These are phyloP conservation scores for Camponotus fellah DNA, from an alignment of 2,888 invertebrate species.

Conservation along the genomic window DNA sequence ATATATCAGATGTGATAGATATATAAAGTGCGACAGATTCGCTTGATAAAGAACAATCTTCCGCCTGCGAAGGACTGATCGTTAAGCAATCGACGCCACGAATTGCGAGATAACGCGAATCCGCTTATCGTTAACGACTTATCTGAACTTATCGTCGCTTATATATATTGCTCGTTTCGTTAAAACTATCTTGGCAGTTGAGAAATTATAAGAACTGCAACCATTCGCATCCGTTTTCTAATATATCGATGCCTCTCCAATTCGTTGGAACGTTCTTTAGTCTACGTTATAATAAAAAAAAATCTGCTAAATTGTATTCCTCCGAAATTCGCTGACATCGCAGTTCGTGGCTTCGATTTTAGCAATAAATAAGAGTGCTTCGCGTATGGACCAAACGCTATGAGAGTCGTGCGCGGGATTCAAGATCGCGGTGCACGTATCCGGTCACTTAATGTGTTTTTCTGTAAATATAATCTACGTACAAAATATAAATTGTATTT, in stretches of 20 bases:
- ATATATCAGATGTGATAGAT: constrained; percentile 47
- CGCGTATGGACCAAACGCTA: not conserved
- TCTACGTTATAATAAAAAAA: constrained; percentile 4
- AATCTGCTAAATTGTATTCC: not conserved
- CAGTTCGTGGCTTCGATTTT: constrained; percentile 9
- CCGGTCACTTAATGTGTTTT: constrained; percentile 48
- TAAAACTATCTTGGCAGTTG: constrained; percentile 41
- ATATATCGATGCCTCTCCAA: not conserved
- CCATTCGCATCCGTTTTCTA: not conserved
- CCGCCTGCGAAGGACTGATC: constrained; percentile 11
- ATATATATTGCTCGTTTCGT: constrained; percentile 32
- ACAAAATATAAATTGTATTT: constrained; percentile 72
- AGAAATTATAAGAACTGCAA: constrained; percentile 38
- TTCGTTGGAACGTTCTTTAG: not conserved
- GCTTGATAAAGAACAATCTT: constrained; percentile 39
- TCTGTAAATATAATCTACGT: constrained; percentile 65
- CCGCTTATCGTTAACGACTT: not conserved
- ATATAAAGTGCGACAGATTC: constrained; percentile 66
- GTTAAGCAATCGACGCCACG: constrained; percentile 14
- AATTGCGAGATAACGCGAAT: constrained; percentile 19
- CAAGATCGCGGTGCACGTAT: constrained; percentile 5
- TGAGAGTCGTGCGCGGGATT: constrained; percentile 5
- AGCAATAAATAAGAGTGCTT: not conserved
- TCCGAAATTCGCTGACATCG: constrained; percentile 2
- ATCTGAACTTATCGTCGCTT: constrained; percentile 28